Percentiles rank a stretch among this genome's conserved stretches.
Conservation (phyloP, 2,888 invertebrate genomes). For the Trachelus troglodyta region DNA sequence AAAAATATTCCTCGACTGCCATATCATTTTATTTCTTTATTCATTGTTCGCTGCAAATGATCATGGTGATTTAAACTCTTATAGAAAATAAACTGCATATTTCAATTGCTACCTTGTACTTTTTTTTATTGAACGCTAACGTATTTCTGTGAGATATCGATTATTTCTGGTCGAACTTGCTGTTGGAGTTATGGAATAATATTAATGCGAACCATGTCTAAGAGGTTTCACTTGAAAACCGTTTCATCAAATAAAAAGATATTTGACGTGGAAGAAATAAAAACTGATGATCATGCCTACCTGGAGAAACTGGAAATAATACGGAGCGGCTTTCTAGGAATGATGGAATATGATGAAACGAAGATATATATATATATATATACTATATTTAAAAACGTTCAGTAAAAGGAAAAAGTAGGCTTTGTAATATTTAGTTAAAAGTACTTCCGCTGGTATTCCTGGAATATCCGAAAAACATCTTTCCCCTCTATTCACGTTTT, state of each 20-base stretch:
- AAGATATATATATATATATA: neutral
- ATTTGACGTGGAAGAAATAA: neutral
- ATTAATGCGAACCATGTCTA: neutral
- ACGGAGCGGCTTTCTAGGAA: neutral
- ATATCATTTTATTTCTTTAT: neutral
- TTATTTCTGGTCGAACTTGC: neutral
- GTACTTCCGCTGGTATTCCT: neutral
- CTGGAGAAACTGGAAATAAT: neutral
- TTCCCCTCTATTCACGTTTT: neutral
- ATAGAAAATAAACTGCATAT: neutral
- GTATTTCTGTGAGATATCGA: too few relatives aligned
- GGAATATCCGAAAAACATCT: neutral
- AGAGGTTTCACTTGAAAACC: neutral
- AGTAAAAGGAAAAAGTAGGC: neutral
- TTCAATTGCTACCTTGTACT: neutral
- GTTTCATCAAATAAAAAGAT: neutral
- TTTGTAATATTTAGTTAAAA: neutral
- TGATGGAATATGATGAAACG: slow-evolving; percentile 7
- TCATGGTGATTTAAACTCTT: neutral
- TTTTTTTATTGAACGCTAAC: too few relatives aligned
- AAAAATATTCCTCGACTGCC: neutral
- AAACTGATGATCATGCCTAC: neutral
- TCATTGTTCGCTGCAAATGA: neutral
- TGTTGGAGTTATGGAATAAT: neutral
- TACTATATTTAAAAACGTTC: neutral